Evolutionary conservation across 2,888 invertebrate genomes (phyloP).

Genomic region (Chymomyza procnemis): DNA sequence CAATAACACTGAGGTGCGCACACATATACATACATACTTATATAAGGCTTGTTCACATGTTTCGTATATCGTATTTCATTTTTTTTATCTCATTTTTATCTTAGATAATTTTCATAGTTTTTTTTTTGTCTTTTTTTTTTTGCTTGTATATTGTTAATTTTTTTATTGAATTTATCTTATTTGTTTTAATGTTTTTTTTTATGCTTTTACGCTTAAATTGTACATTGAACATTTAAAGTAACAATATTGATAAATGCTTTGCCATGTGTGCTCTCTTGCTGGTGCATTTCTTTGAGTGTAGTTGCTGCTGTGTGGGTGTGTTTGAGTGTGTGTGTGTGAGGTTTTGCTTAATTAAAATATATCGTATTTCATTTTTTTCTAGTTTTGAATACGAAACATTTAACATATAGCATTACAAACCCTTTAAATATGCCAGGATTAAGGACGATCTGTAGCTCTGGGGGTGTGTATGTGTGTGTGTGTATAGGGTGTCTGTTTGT

Average conservation of each 20-base stretch:
- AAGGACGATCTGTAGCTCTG: too few species aligned
- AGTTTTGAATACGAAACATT: background rate
- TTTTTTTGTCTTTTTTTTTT: background rate
- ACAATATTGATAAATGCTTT: constrained; percentile 1
- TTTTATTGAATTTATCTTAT: constrained; percentile 4
- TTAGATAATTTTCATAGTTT: constrained; percentile 33
- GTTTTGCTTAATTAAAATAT: background rate
- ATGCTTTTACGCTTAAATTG: background rate
- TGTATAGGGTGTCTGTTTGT: background rate
- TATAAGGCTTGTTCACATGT: background rate
- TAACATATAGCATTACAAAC: background rate
- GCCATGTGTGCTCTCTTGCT: background rate
- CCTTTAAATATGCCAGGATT: background rate
- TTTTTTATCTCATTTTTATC: constrained; percentile 12
- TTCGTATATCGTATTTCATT: constrained; percentile 11
- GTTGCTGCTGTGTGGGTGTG: background rate
- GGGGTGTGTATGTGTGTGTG: background rate
- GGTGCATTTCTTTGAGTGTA: constrained; percentile 1
- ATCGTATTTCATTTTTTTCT: constrained; percentile 21
- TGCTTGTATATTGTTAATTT: background rate
- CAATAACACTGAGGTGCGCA: constrained; percentile 4
- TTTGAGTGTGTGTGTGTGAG: background rate
- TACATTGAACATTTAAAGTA: constrained; percentile 7
- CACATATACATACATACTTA: constrained; percentile 14
- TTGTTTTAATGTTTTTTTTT: background rate